These are phyloP conservation scores for Anarrhichthys ocellatus DNA, from an alignment of 2,113 vertebrate genomes.

Conservation along the genomic window DNA sequence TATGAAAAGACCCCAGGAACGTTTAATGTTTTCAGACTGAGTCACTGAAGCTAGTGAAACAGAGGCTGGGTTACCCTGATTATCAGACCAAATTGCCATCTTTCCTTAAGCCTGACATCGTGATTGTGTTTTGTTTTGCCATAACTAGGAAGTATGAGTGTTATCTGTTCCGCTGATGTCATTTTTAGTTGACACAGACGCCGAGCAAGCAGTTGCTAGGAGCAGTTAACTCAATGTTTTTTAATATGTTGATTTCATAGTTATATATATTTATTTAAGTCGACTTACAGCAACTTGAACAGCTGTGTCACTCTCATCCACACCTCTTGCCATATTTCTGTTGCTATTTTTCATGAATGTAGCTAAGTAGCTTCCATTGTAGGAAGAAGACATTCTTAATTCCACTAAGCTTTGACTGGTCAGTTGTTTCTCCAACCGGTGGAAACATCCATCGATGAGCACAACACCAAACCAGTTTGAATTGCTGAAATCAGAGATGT, in stretches of 20 bases:
- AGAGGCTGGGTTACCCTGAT: not conserved
- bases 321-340: not conserved
- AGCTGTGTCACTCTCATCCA: not conserved
- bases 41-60: not conserved
- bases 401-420: not conserved
- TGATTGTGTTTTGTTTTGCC: not conserved
- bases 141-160: not conserved
- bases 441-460: not conserved
- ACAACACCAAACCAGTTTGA: not conserved
- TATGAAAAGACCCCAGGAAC: not conserved
- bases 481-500: not conserved
- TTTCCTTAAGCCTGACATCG: not conserved
- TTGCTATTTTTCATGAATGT: not conserved
- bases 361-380: not conserved
- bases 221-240: not conserved
- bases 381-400: not conserved
- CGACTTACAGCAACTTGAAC: not conserved
- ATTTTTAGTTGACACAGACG: not conserved
- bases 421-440: not conserved
- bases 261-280: too few relatives aligned
- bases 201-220: not conserved
- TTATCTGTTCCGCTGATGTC: too few relatives aligned
- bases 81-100: not conserved
- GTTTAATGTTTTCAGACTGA: not conserved
- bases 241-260: too few relatives aligned